Evolutionary conservation across 2,113 vertebrate species (phyloP).

Genomic region (Carollia perspicillata): DNA sequence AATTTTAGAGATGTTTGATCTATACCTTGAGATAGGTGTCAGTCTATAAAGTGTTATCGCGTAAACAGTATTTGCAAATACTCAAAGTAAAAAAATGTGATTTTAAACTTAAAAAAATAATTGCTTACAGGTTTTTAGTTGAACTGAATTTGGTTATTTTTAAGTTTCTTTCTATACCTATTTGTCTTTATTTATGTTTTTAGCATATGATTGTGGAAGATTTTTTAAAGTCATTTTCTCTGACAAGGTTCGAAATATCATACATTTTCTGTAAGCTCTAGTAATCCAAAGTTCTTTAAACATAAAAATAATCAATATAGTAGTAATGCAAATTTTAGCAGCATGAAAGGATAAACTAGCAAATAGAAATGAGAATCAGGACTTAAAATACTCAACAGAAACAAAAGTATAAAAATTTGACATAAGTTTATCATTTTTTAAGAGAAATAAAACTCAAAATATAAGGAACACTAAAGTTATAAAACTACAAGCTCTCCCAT

Average conservation of each 20-base stretch:
- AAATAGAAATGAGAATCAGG: neutral
- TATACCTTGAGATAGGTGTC: neutral
- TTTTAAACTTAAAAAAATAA: neutral
- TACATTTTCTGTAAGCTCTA: neutral
- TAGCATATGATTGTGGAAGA: constrained; percentile 8
- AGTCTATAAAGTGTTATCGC: neutral
- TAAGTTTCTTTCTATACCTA: neutral
- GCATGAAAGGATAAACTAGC: neutral
- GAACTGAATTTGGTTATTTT: neutral
- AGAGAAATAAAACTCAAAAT: constrained; percentile 9
- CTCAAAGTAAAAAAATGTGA: neutral
- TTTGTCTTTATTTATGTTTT: neutral
- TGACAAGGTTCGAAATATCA: neutral
- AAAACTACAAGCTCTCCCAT: neutral
- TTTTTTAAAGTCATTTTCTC: neutral
- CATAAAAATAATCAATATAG: neutral
- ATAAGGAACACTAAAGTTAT: neutral
- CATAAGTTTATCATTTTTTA: constrained; percentile 1
- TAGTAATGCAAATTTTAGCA: neutral
- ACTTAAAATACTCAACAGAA: neutral
- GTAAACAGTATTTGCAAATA: neutral
- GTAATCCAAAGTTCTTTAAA: neutral
- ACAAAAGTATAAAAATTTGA: neutral
- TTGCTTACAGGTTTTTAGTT: neutral
- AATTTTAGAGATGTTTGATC: neutral